Evolutionary conservation across 2,797 vertebrate species (phyloP), one percentile per base, ranked within the genome.

Genomic region (Thaleichthys pacificus): DNA sequence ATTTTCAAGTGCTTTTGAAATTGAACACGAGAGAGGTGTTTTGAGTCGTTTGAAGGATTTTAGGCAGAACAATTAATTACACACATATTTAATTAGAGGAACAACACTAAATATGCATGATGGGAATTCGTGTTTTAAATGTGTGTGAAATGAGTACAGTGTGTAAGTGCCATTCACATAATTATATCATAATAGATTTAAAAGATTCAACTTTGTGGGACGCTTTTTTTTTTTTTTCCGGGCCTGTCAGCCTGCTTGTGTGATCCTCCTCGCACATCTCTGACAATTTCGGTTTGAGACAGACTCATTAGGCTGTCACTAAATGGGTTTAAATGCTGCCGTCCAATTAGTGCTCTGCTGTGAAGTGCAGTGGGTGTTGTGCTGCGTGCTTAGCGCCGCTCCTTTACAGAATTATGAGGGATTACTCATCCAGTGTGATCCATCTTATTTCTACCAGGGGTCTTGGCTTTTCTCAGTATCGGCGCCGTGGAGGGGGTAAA

Each of bases 321-420:
- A 91, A 92, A 91, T 86, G 85, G 89, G 88, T 89, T 93, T 92
- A 92, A 93, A 92, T 90, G 86, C 87, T 88, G 78, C 84, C 81
- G 77, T 86, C 91, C 91, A 93, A 93, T 94, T 94, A 94, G 88
- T 84, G 81, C 83, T 87, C 85, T 82, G 90, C 92, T 91, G 92
- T 87, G 90, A 89, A 82, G 89, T 89, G 88, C 89, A 77, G 87
- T 88, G 84, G 88, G 89, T 91, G 89, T 91, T 89, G 87, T 83
- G 84, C 82, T 80, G 80, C 72, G 82, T 85, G 86, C 89, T 89
- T 89, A 90, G 85, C 85, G 83, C 84, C 85, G 84, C 82, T 90
- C 83, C 85, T 90, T 91, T 91, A 84, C 87, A 82, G 89, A 91
- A 91, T 92, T 92, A 89, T 91, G 86, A 91, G 86, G 90, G 89